A percentile compares a stretch with the other conserved stretches of the same genome.
These are phyloP conservation scores for Drosophila tsacasi DNA, from an alignment of 1,140 invertebrate species.

Conservation along the genomic window DNA sequence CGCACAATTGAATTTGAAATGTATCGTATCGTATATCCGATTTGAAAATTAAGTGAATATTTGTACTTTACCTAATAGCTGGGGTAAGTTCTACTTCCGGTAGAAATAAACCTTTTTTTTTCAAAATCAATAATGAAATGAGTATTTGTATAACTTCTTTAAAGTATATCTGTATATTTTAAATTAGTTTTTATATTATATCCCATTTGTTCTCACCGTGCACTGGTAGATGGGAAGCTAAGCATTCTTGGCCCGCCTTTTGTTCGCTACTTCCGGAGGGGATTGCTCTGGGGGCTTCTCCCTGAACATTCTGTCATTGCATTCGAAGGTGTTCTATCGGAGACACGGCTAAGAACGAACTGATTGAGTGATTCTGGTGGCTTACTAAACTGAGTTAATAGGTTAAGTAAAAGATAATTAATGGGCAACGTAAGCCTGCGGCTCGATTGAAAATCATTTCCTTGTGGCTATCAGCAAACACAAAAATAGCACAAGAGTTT, in stretches of 20 bases:
- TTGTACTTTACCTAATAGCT: not conserved
- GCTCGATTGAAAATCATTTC: slow-evolving; percentile 9
- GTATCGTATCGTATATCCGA: not conserved
- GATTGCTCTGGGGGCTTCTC: slow-evolving; percentile 32
- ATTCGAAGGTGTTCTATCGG: not conserved
- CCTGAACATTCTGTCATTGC: not conserved
- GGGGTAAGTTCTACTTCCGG: not conserved
- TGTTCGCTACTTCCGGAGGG: slow-evolving; percentile 58
- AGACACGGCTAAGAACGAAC: not conserved
- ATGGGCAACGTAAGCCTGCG: slow-evolving; percentile 21
- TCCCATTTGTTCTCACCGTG: slow-evolving; percentile 15
- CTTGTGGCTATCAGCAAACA: slow-evolving; percentile 12
- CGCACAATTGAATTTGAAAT: not conserved
- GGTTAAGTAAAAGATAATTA: slow-evolving; percentile 41
- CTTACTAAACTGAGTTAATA: slow-evolving; percentile 37
- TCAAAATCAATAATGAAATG: not conserved
- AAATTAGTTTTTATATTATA: too few relatives aligned
- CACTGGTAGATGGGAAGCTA: slow-evolving; percentile 8
- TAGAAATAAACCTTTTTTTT: not conserved
- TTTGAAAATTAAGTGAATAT: not conserved
- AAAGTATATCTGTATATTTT: too few relatives aligned
- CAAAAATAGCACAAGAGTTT: slow-evolving; percentile 27
- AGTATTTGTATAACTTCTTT: not conserved
- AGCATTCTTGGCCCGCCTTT: slow-evolving; percentile 51
- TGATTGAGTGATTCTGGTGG: slow-evolving; percentile 34